Evolutionary conservation across 2,797 vertebrate genomes (phyloP), one percentile per base, ranked within the genome.

Genomic region (Sphenopsis melanotis): DNA sequence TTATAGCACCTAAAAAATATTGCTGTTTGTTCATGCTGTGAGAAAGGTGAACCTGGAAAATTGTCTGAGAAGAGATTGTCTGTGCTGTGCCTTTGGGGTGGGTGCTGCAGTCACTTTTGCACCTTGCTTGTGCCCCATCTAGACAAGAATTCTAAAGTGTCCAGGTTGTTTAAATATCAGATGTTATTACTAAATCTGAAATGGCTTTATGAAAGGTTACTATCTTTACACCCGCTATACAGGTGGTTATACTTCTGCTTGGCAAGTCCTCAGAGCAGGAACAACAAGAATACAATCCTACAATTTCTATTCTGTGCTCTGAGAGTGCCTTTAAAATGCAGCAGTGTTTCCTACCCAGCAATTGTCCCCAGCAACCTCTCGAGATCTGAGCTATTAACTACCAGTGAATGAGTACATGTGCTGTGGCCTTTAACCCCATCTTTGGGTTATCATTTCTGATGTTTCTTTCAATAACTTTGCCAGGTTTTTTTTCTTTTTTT

Each of bases 321-420:
- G 23, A 75, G 78, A 88, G 29, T 52, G 57, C 76, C 72, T 94
- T 93, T 94, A 88, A 83, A 93, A 86, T 52, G 76, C 81, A 55
- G 61, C 30, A 61, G 32, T 52, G 76, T 76, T 93, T 68, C 82
- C 71, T 93, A 88, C 69, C 87, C 79, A 91, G 79, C 79, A 87
- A 70, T 90, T 94, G 91, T 83, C 55, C 82, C 61, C 87, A 89
- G 55, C 79, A 89, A 86, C 76, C 80, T 86, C 76, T 91, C 0
- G 59, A 95, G 89, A 90, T 87, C 46, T 92, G 94, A 92, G 83
- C 84, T 91, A 83, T 96, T 97, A 96, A 90, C 79, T 94, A 83
- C 79, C 76, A 63, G 74, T 53, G 93, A 93, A 86, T 49, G 93
- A 96, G 55, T 94, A 57, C 69, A 86, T 83, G 80, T 88, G 59